phyloP scores from a whole-genome alignment of 1,140 invertebrate genomes.

The Drosophila insularis region DNA sequence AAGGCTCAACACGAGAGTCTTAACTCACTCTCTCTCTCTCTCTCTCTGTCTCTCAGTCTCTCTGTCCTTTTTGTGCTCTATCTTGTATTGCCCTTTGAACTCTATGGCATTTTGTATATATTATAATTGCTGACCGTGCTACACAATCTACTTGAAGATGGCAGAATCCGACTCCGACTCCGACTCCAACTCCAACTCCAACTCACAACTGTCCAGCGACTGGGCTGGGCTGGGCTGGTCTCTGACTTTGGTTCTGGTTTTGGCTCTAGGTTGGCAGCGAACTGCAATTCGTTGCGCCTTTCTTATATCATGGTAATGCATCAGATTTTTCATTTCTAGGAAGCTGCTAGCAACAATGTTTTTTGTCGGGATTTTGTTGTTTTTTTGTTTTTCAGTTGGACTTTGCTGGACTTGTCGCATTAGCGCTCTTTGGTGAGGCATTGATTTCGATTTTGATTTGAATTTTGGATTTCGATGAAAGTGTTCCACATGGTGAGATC shows the following conservation, averaged over 20 bases:
- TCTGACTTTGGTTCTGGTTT: neutral
- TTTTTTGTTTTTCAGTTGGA: neutral
- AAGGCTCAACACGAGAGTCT: conserved; percentile 16
- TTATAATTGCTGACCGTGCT: conserved; percentile 64
- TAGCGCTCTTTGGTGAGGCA: conserved; percentile 26
- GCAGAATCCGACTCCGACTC: neutral
- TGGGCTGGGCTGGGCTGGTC: neutral
- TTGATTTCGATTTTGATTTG: conserved; percentile 1
- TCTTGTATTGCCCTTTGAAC: conserved; percentile 56
- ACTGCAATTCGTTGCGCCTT: conserved; percentile 5
- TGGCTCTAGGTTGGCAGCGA: conserved; percentile 1
- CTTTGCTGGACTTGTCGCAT: conserved; percentile 44
- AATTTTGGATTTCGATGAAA: neutral
- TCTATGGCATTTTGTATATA: conserved; percentile 50
- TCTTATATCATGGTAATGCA: conserved; percentile 8
- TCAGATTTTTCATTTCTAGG: conserved; percentile 16
- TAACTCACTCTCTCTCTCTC: neutral
- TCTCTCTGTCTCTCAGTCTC: neutral
- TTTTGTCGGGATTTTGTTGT: neutral
- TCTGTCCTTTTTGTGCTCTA: conserved; percentile 19
- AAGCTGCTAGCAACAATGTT: conserved; percentile 13
- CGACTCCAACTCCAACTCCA: neutral
- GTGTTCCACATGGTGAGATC: neutral
- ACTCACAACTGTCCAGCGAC: neutral
- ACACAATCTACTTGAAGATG: conserved; percentile 37